Conservation (phyloP, 2,888 invertebrate genomes). For the Myathropa florea region DNA sequence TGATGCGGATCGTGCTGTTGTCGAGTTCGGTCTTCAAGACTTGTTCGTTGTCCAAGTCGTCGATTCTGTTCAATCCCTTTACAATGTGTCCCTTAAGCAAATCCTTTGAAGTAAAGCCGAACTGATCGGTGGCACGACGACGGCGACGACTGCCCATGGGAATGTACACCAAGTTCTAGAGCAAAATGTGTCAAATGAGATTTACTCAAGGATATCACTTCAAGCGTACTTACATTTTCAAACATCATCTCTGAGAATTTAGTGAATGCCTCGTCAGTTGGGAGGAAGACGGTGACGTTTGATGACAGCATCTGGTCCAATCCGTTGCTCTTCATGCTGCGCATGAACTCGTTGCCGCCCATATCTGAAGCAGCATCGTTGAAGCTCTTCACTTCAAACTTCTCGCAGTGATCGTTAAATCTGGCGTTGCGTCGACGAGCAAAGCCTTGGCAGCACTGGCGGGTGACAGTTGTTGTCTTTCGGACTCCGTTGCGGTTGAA, state of each 20-base stretch:
- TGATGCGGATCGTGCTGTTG: conserved; percentile 79
- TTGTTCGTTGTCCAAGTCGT: conserved; percentile 83
- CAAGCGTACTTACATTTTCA: conserved; percentile 80
- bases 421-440: conserved; percentile 80
- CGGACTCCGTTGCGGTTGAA: conserved; percentile 83
- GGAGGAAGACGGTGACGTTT: conserved; percentile 85
- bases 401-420: conserved; percentile 81
- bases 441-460: conserved; percentile 87
- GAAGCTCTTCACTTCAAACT: conserved; percentile 83
- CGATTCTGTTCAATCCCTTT: conserved; percentile 82
- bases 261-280: conserved; percentile 84
- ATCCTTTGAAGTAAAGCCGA: conserved; percentile 79
- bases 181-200: neutral
- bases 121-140: conserved; percentile 68
- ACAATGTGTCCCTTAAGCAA: conserved; percentile 83
- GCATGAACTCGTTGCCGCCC: conserved; percentile 83
- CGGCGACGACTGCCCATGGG: conserved; percentile 72
- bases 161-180: conserved; percentile 81
- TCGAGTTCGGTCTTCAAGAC: conserved; percentile 78
- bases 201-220: neutral
- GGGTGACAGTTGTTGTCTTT: conserved; percentile 84
- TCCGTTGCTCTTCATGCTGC: conserved; percentile 82
- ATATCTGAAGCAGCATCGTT: conserved; percentile 83
- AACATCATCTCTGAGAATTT: conserved; percentile 82
- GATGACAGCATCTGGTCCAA: conserved; percentile 81